These are phyloP conservation scores for Ferrisia virgata DNA, from an alignment of 2,888 invertebrate species.

Conservation along the genomic window DNA sequence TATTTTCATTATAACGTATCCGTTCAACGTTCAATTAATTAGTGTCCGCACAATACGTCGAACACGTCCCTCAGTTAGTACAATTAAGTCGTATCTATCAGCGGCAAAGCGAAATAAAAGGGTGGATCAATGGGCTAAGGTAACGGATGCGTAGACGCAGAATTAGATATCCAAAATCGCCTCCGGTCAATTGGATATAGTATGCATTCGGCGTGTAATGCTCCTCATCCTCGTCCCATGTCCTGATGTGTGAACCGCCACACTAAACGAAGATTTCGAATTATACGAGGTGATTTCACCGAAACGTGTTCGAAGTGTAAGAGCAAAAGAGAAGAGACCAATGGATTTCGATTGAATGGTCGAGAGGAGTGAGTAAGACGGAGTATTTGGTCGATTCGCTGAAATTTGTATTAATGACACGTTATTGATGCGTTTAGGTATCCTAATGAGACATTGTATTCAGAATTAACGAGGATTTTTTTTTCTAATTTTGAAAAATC, in stretches of 20 bases:
- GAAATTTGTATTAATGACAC: background rate
- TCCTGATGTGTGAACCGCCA: no score
- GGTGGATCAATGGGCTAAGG: no score
- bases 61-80: background rate
- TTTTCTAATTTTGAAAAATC: no score
- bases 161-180: background rate
- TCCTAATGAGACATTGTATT: no score
- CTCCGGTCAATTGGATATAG: background rate
- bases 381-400: background rate
- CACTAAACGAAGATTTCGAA: background rate
- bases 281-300: background rate
- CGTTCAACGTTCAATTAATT: background rate
- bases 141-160: background rate
- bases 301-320: background rate
- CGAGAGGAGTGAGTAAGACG: background rate
- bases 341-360: background rate
- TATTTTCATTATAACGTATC: background rate
- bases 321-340: background rate
- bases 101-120: no score
- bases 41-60: background rate
- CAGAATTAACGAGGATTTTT: no score
- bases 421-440: no score
- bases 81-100: background rate
- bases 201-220: no score
- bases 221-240: background rate